These are phyloP conservation scores for Alosa alosa DNA, from an alignment of 2,113 vertebrate species.

Conservation along the genomic window DNA sequence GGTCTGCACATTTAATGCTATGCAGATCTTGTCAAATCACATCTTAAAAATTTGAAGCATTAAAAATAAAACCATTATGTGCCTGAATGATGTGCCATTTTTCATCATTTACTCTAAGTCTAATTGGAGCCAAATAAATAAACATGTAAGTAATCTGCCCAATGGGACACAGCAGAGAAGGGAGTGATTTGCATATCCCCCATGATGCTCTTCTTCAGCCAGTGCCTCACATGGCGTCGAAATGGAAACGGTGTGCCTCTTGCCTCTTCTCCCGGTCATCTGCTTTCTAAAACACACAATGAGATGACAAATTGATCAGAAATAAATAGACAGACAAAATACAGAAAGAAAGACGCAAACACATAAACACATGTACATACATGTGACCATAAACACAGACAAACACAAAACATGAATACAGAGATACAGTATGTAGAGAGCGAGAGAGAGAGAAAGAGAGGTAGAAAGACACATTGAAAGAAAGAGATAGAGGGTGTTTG, in stretches of 20 bases:
- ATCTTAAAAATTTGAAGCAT: not conserved
- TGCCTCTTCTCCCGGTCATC: conserved; percentile 97
- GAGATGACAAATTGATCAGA: conserved; percentile 18
- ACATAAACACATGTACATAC: not conserved
- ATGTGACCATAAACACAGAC: not conserved
- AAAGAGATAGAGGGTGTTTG: not conserved
- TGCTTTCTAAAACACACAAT: conserved; percentile 87
- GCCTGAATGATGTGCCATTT: not conserved
- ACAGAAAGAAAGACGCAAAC: not conserved
- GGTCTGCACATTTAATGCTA: not conserved
- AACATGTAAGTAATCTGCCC: conserved; percentile 28
- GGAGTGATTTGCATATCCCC: conserved; percentile 21
- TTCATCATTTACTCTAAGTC: not conserved
- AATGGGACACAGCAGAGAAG: not conserved
- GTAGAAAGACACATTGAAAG: too few relatives aligned
- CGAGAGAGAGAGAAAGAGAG: not conserved
- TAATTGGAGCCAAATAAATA: conserved; percentile 9
- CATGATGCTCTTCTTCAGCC: conserved; percentile 19
- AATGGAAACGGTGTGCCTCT: conserved; percentile 98
- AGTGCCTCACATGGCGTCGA: conserved; percentile 91
- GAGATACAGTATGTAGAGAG: not conserved
- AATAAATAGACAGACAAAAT: not conserved
- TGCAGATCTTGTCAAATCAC: conserved; percentile 3
- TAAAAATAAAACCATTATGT: not conserved
- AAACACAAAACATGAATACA: not conserved